Evolutionary conservation across 2,888 invertebrate species (phyloP), one percentile per base, ranked within the genome.

Genomic region (Portevinia maculata): DNA sequence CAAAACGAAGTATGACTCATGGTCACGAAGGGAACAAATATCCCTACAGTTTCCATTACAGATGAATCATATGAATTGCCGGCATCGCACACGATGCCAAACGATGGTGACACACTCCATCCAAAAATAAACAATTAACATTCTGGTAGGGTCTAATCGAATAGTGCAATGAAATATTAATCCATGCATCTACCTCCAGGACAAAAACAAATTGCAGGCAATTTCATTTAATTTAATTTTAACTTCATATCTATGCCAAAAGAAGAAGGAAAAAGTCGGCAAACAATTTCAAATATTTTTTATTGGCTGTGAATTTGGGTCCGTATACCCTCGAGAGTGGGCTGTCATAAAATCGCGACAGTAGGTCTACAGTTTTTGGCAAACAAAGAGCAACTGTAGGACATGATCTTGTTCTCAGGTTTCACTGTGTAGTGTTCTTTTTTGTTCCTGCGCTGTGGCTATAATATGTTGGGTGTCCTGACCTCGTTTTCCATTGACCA

Each of bases 401-500:
- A 24, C 79, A 65, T 46, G 13, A 50, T 48, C 30, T 67, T 28
- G 39, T 57, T 37, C 15, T 50, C 70, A 62, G 21, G 15, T 57
- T 48, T 60, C 32, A 32, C 17, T 17, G 37, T 15, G 21, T 3
- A 52, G 1, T 15, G 0, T 15, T 59, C 32, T 46, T 53, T 46
- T 6, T 57, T 37, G 13, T 6, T 52, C 9, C 62, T 70, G 41
- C 57, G 41, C 74, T 81, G 67, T 24, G 53, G 65, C 55, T 34
- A 67, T 60, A 46, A 71, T 52, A 55, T 75, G 79, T 65, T 64
- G 84, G 79, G 79, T 70, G 76, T 69, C 65, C 65, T 85, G 85
- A 85, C 85, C 85, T 75, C 84, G 73, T 84, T 85, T 83, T 85
- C 85, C 84, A 86, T 84, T 86, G 86, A 86, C 85, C 86, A 86